These are phyloP conservation scores for Eupithecia centaureata DNA, from an alignment of 2,888 invertebrate species.

Conservation along the genomic window DNA sequence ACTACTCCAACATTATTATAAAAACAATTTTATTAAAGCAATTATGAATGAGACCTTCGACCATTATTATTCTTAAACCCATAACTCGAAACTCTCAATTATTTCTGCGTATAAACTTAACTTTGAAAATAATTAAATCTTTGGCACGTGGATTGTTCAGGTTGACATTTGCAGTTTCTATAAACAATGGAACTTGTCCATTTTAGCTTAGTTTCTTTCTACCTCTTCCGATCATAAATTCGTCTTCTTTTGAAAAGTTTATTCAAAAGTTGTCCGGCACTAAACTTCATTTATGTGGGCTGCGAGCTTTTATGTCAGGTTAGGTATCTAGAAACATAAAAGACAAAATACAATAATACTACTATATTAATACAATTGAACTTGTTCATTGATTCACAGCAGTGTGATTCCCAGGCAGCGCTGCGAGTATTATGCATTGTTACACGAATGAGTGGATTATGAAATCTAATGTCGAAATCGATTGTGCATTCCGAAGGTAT, in stretches of 20 bases:
- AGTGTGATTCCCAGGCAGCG: constrained; percentile 8
- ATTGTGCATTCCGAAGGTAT: constrained; percentile 24
- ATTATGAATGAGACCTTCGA: constrained; percentile 12
- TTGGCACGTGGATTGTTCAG: neutral
- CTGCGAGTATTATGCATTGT: constrained; percentile 19
- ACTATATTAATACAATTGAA: constrained; percentile 1
- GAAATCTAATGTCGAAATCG: constrained; percentile 26
- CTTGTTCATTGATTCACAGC: constrained; percentile 6
- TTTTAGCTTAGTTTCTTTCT: neutral
- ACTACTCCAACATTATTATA: constrained; percentile 10
- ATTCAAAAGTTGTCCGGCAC: neutral
- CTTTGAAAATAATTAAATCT: neutral
- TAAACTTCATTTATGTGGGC: neutral
- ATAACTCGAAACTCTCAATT: neutral
- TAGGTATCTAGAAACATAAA: neutral
- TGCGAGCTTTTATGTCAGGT: neutral
- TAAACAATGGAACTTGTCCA: neutral
- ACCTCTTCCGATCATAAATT: neutral
- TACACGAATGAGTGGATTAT: constrained; percentile 9
- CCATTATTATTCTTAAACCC: neutral
- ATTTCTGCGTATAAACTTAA: constrained; percentile 1
- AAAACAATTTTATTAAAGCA: constrained; percentile 14
- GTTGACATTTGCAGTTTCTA: neutral
- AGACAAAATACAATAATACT: neutral
- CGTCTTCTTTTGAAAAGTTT: neutral